Conservation (phyloP, 2,797 vertebrate species). For the Lagocephalus sceleratus region DNA sequence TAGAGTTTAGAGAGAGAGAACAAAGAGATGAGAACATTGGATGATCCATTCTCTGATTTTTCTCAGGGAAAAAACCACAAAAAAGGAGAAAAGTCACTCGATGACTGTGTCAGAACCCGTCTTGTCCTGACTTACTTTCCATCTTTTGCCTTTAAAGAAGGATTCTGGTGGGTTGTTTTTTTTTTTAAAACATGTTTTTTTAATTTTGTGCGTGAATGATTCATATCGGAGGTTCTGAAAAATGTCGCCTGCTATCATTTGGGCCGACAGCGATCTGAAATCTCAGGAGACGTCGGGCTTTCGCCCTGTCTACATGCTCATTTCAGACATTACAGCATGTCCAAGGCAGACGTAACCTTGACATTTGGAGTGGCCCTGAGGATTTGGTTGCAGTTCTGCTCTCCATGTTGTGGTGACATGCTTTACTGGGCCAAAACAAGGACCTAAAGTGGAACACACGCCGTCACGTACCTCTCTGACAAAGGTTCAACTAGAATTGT, state of each 20-base stretch:
- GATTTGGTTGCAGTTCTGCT: too few species aligned
- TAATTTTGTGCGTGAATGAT: not conserved
- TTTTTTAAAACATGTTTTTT: not conserved
- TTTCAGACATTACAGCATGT: too few species aligned
- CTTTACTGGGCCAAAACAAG: too few species aligned
- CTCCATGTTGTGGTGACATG: too few species aligned
- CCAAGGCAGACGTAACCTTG: too few species aligned
- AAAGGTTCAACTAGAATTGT: not conserved
- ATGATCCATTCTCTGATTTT: conserved; percentile 38
- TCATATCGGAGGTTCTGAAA: not conserved
- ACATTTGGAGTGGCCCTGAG: too few species aligned
- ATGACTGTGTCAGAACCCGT: not conserved
- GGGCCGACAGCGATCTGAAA: not conserved
- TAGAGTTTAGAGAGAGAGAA: conserved; percentile 7
- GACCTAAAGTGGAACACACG: not conserved
- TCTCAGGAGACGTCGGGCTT: not conserved
- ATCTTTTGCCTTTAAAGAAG: not conserved
- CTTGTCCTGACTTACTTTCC: conserved; percentile 3
- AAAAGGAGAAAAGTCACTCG: conserved; percentile 9
- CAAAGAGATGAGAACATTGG: conserved; percentile 11
- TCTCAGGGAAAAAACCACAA: conserved; percentile 46
- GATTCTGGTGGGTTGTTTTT: too few species aligned
- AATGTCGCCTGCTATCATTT: too few species aligned
- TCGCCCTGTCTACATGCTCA: too few species aligned
- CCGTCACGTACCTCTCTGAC: conserved; percentile 6